These are phyloP conservation scores for Penaeus vannamei DNA, from an alignment of 1,140 invertebrate genomes.

Conservation along the genomic window DNA sequence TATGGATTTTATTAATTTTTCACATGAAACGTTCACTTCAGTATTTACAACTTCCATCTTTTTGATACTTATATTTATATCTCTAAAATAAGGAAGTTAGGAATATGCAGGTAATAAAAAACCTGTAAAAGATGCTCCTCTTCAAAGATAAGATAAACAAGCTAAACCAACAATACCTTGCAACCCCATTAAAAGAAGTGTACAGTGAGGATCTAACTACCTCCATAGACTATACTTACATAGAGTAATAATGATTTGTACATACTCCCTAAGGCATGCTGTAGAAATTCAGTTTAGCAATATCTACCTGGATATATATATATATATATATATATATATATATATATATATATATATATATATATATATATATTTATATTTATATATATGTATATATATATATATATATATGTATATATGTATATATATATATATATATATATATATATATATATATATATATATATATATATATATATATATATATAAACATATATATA, in stretches of 20 bases:
- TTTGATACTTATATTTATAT: not conserved
- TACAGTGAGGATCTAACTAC: too few species aligned
- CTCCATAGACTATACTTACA: too few species aligned
- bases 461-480: conserved; percentile 33
- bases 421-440: conserved; percentile 33
- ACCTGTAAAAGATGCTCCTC: too few species aligned
- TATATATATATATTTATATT: conserved; percentile 20
- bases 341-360: conserved; percentile 22
- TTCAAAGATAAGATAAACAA: too few species aligned
- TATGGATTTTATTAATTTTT: not conserved
- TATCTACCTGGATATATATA: conserved; percentile 2
- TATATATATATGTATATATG: conserved; percentile 6
- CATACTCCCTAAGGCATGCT: too few species aligned
- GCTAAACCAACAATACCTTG: too few species aligned
- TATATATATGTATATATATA: conserved; percentile 14
- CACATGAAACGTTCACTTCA: not conserved
- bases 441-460: conserved; percentile 16
- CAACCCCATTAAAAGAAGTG: too few species aligned
- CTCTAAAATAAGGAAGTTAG: too few species aligned
- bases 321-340: conserved; percentile 22
- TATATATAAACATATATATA: conserved; percentile 30
- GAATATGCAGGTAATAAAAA: too few species aligned
- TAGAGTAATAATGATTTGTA: not conserved
- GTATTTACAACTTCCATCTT: not conserved
- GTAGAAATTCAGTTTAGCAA: not conserved